phyloP scores from a whole-genome alignment of 2,888 invertebrate genomes.

The Cephus spinipes region DNA sequence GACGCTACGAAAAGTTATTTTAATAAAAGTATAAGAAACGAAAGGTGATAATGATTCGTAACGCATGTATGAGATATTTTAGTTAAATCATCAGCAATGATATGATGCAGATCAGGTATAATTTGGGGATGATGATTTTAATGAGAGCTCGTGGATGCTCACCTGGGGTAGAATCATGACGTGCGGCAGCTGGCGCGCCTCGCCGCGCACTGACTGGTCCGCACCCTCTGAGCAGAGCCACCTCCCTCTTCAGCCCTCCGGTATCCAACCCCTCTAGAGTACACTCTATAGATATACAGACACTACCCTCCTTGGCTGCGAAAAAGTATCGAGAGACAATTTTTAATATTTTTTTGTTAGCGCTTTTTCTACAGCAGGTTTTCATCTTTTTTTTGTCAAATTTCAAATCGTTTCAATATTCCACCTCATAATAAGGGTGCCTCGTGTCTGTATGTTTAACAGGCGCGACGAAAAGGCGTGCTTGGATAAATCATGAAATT shows the following conservation, averaged over 20 bases:
- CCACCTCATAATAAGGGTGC: not conserved
- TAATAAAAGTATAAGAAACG: not conserved
- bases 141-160: slow-evolving; percentile 44
- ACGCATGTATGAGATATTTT: not conserved
- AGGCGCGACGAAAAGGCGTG: not conserved
- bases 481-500: too few relatives aligned
- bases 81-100: not conserved
- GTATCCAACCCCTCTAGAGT: slow-evolving; percentile 6
- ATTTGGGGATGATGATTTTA: not conserved
- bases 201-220: slow-evolving; percentile 64
- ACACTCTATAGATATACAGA: not conserved
- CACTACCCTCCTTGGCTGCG: not conserved
- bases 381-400: not conserved
- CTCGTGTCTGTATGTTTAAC: not conserved
- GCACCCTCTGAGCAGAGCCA: slow-evolving; percentile 45
- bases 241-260: slow-evolving; percentile 29
- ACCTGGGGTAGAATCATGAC: slow-evolving; percentile 65
- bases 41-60: not conserved
- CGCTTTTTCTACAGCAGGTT: not conserved
- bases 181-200: slow-evolving; percentile 66
- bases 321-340: not conserved
- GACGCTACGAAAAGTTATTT: not conserved
- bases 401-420: not conserved
- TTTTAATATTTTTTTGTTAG: not conserved
- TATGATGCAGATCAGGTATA: not conserved